Base-by-base conservation (phyloP, 2,797 vertebrate species). In the Sebastiscus tertius region DNA sequence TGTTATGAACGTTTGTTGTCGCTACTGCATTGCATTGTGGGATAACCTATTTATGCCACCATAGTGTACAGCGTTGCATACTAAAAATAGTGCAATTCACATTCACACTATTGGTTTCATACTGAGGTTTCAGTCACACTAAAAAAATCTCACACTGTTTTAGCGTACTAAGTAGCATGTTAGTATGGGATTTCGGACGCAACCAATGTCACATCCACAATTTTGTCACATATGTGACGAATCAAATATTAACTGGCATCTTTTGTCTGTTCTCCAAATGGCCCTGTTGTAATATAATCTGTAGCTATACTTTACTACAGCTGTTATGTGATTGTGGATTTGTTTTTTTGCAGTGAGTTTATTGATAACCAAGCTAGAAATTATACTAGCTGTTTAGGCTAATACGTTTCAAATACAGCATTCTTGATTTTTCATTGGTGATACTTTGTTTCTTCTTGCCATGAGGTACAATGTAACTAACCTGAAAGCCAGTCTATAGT, bases 41-140 rank as follows among this genome's bases (percentile, higher is more conserved):
- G 14, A 42, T 16, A 42, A 0, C 39, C 39, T 42, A 42, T 16
- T 42, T 42, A 16, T 42, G 2, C 5, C 39, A 0, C 39, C 0
- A 0, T 16, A 42, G 39, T 42, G 14, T 16, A 42, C 0, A 42
- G 39, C 3, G 2, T 42, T 42, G 39, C 39, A 42, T 16, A 42
- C 39, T 14, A 5, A 13, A 42, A 16, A 42, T 42, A 1, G 39
- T 42, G 6, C 39, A 42, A 42, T 42, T 42, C 39, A 42, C 14
- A 42, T 42, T 16, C 6, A 18, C 14, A 42, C 39, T 42, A 1
- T 42, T 42, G 39, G 39, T 42, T 42, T 42, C 39, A 42, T 42
- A 42, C 39, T 42, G 16, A 0, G 39, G 39, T 42, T 16, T 42
- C 14, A 3, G 6, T 0, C 39, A 42, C 0, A 42, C 39, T 16